Evolutionary conservation across 2,797 vertebrate genomes (phyloP).

Genomic region (Gephyroberyx darwinii): DNA sequence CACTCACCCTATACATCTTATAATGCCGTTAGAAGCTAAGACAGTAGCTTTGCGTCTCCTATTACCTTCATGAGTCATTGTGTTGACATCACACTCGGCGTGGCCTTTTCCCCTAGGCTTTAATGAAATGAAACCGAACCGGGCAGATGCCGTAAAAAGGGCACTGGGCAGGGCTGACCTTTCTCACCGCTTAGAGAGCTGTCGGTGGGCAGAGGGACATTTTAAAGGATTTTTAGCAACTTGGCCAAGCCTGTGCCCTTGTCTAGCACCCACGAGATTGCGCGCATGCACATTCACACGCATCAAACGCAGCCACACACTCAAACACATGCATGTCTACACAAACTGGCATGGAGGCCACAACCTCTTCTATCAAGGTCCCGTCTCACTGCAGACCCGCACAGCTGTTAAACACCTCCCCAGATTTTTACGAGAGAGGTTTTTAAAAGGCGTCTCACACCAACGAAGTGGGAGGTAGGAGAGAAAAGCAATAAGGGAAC

Average conservation of each 20-base stretch:
- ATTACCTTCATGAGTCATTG: constrained; percentile 16
- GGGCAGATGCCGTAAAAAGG: constrained; percentile 69
- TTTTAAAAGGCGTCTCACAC: constrained; percentile 7
- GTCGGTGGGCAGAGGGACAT: constrained; percentile 9
- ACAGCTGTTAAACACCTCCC: not conserved
- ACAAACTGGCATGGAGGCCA: too few species aligned
- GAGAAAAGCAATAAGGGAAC: constrained; percentile 16
- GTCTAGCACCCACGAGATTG: not conserved
- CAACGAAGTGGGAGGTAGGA: not conserved
- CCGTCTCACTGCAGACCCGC: not conserved
- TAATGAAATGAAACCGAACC: constrained; percentile 57
- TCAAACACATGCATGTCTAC: too few species aligned
- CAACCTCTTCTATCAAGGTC: not conserved
- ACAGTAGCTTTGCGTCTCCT: not conserved
- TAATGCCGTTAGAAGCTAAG: not conserved
- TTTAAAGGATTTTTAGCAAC: constrained; percentile 10
- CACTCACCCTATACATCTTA: too few species aligned
- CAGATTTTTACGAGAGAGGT: not conserved
- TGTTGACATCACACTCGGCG: constrained; percentile 30
- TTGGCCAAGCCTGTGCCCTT: constrained; percentile 2
- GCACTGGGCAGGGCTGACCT: constrained; percentile 63
- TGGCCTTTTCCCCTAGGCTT: constrained; percentile 61
- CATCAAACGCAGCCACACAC: too few species aligned
- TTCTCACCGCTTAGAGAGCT: constrained; percentile 40
- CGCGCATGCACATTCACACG: not conserved